A percentile compares a stretch with the other conserved stretches of the same genome.
These are phyloP conservation scores for Cosmia trapezina DNA, from an alignment of 2,888 invertebrate genomes.

Conservation along the genomic window DNA sequence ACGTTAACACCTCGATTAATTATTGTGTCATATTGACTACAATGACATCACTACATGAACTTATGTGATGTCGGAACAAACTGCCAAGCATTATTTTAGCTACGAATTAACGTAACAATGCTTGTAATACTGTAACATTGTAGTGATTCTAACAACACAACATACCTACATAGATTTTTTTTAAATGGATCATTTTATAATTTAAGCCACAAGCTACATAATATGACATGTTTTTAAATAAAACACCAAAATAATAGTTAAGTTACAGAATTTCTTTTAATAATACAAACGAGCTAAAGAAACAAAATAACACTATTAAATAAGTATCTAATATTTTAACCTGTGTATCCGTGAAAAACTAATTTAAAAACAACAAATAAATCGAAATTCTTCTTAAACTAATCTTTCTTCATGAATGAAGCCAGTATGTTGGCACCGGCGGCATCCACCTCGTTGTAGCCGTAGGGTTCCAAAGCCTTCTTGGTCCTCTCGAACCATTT, in stretches of 20 bases:
- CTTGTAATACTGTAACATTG: not conserved
- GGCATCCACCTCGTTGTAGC: conserved; percentile 92
- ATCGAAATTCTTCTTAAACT: conserved; percentile 9
- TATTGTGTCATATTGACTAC: conserved; percentile 49
- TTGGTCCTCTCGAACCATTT: conserved; percentile 93
- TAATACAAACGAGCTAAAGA: conserved; percentile 3
- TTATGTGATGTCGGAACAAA: conserved; percentile 2
- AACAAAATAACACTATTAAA: conserved; percentile 20
- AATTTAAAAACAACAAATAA: conserved; percentile 7
- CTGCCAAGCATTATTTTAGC: not conserved
- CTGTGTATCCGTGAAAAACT: conserved; percentile 42
- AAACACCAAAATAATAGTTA: conserved; percentile 12
- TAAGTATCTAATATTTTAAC: conserved; percentile 24
- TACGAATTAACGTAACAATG: not conserved
- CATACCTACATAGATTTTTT: not conserved
- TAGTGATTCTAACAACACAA: not conserved
- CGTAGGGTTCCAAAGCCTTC: conserved; percentile 91
- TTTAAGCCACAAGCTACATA: too few species aligned
- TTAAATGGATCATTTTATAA: too few species aligned
- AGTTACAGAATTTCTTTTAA: conserved; percentile 28
- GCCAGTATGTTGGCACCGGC: conserved; percentile 90
- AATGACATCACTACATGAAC: conserved; percentile 6
- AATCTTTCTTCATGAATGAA: conserved; percentile 86
- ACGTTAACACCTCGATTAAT: conserved; percentile 57
- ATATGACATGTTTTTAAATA: conserved; percentile 4